These are phyloP conservation scores for Argyra leucocephala DNA, from an alignment of 2,888 invertebrate genomes.

Conservation along the genomic window DNA sequence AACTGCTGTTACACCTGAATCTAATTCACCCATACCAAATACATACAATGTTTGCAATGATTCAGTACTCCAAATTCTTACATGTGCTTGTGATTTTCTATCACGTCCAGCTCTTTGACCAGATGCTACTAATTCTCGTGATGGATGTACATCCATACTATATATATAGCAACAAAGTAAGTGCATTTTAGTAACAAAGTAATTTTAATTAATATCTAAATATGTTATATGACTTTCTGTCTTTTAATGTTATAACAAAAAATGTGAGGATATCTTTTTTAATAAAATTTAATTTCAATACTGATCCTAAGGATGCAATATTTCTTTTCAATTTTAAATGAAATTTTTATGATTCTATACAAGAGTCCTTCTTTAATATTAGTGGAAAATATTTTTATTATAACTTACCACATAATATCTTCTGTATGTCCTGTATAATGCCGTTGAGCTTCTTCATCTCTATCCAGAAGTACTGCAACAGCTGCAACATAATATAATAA, in stretches of 20 bases:
- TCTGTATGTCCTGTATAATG: slow-evolving; percentile 88
- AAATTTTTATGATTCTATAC: no score
- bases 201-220: no score
- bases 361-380: no score
- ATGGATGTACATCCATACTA: slow-evolving; percentile 83
- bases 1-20: slow-evolving; percentile 76
- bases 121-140: slow-evolving; percentile 77
- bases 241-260: neutral
- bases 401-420: slow-evolving; percentile 76
- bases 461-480: slow-evolving; percentile 78
- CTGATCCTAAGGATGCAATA: no score
- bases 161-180: slow-evolving; percentile 11
- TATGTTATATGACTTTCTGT: neutral
- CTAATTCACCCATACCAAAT: slow-evolving; percentile 84
- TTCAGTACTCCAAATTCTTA: slow-evolving; percentile 86
- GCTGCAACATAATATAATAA: slow-evolving; percentile 87
- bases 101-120: slow-evolving; percentile 79
- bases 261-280: neutral
- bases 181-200: no score
- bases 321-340: no score
- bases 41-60: slow-evolving; percentile 80
- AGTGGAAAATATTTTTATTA: no score
- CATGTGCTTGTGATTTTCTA: slow-evolving; percentile 76
- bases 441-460: slow-evolving; percentile 76
- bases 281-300: no score